These are phyloP conservation scores for Eustalomyia histrio DNA, from an alignment of 2,888 invertebrate genomes.

Conservation along the genomic window DNA sequence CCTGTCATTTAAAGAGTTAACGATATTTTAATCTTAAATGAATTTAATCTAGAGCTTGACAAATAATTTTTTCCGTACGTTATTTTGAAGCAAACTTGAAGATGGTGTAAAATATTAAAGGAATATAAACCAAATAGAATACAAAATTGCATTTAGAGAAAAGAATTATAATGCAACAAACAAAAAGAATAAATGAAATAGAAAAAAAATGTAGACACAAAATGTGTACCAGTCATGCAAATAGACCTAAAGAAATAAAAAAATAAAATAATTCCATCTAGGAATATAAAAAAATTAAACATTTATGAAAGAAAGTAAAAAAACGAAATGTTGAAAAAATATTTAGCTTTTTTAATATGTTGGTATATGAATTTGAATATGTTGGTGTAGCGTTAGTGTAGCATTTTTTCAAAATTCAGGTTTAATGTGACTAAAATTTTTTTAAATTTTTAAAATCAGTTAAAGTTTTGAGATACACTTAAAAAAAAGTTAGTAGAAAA, in stretches of 20 bases:
- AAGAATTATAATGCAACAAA: conserved; percentile 36
- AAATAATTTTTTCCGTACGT: too few species aligned
- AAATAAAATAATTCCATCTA: conserved; percentile 8
- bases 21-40: too few species aligned
- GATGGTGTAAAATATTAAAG: neutral
- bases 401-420: too few species aligned
- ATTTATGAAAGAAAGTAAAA: neutral
- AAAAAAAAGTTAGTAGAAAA: too few species aligned
- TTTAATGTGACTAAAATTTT: too few species aligned
- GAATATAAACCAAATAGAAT: conserved; percentile 6
- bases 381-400: too few species aligned
- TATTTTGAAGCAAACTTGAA: neutral
- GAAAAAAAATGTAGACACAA: conserved; percentile 36
- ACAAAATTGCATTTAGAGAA: conserved; percentile 44
- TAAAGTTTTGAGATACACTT: too few species aligned
- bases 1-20: too few species aligned
- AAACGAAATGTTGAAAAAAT: conserved; percentile 31
- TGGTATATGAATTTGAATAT: too few species aligned
- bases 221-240: conserved; percentile 56
- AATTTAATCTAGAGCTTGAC: too few species aligned
- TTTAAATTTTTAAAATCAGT: too few species aligned
- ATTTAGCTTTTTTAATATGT: conserved; percentile 9
- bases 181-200: conserved; percentile 13
- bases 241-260: conserved; percentile 23
- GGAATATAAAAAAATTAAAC: neutral